Evolutionary conservation across 2,888 invertebrate genomes (phyloP).

Genomic region (Galerucella pusilla): DNA sequence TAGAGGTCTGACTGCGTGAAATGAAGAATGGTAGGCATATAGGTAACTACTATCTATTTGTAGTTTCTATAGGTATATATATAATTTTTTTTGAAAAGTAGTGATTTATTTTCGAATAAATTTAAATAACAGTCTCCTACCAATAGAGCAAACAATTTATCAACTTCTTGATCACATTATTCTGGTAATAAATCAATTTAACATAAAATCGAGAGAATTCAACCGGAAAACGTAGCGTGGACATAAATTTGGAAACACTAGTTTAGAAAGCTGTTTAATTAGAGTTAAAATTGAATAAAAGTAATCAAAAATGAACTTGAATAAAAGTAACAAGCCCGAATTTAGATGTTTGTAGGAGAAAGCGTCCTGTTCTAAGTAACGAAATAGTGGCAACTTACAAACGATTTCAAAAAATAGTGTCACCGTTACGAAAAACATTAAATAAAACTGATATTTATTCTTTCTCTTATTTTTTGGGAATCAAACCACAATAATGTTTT

Average conservation of each 20-base stretch:
- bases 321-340: neutral
- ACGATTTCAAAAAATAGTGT: neutral
- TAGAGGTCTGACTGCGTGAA: too few species aligned
- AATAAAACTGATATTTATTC: too few species aligned
- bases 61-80: too few species aligned
- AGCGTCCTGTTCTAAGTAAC: neutral
- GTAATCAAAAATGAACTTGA: constrained; percentile 1
- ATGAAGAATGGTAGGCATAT: too few species aligned
- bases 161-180: neutral
- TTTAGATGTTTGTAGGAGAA: constrained; percentile 4
- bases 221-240: neutral
- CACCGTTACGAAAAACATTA: neutral
- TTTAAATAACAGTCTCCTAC: neutral
- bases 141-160: neutral
- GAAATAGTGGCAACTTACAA: neutral
- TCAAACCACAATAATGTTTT: too few species aligned
- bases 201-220: neutral
- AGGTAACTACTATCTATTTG: too few species aligned
- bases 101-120: neutral
- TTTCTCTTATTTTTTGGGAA: too few species aligned
- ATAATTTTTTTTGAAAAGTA: too few species aligned
- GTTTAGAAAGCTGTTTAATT: constrained; percentile 10
- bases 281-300: neutral
- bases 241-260: constrained; percentile 10
- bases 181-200: neutral